These are phyloP conservation scores for Onychorhynchus coronatus DNA, from an alignment of 2,113 vertebrate species.

Conservation along the genomic window DNA sequence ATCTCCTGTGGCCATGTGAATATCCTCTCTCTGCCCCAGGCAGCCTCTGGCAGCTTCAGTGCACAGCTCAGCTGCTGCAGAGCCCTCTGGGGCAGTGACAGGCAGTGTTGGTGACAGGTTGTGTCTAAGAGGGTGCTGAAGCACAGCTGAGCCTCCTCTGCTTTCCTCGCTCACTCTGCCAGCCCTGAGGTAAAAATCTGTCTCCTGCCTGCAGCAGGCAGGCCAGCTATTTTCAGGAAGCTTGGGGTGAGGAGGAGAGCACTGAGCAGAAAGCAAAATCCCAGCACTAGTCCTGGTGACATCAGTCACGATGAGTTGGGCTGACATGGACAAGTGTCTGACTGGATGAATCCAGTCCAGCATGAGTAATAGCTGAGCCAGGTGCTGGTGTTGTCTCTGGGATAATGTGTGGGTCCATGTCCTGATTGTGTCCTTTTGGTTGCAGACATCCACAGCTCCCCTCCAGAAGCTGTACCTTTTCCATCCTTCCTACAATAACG, in stretches of 20 bases:
- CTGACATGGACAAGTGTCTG: accelerated
- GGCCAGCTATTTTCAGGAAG: background rate
- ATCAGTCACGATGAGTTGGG: background rate
- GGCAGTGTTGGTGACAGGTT: background rate
- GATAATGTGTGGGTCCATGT: accelerated
- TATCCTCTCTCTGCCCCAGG: background rate
- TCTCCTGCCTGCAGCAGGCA: background rate
- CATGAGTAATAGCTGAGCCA: background rate
- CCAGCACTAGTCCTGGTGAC: background rate
- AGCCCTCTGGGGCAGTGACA: background rate
- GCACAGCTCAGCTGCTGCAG: background rate
- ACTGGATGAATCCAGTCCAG: background rate
- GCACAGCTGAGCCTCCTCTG: background rate
- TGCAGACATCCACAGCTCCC: background rate
- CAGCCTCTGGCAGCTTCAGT: background rate
- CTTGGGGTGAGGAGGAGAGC: background rate
- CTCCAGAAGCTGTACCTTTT: conserved; percentile 82
- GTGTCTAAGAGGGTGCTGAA: background rate
- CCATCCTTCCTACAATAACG: conserved; percentile 76
- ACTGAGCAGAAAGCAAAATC: background rate
- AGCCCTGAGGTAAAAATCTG: background rate
- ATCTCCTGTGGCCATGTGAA: background rate
- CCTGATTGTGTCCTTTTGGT: background rate
- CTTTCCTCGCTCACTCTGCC: background rate
- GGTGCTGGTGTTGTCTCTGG: background rate